phyloP scores from a whole-genome alignment of 2,797 vertebrate species.

The Urocyon cinereoargenteus region DNA sequence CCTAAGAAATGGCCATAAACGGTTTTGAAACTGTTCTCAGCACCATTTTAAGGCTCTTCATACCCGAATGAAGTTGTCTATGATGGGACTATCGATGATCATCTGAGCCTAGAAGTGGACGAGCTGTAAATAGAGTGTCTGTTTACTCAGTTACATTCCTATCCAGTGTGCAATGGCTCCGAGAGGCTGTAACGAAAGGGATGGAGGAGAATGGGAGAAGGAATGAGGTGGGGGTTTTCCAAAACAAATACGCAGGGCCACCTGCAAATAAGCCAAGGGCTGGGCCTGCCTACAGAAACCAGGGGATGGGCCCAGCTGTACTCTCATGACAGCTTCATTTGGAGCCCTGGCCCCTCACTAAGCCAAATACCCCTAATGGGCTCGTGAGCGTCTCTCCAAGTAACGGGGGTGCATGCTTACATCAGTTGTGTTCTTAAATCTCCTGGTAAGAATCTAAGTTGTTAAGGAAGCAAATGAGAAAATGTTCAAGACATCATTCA shows the following conservation, averaged over 20 bases:
- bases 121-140: conserved; percentile 46
- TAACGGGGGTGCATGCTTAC: neutral
- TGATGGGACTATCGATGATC: neutral
- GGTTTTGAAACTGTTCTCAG: neutral
- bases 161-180: conserved; percentile 87
- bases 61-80: neutral
- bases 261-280: conserved; percentile 86
- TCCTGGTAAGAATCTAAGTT: neutral
- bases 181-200: conserved; percentile 84
- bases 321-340: conserved; percentile 76
- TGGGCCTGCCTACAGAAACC: conserved; percentile 86
- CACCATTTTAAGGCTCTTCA: neutral
- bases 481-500: neutral
- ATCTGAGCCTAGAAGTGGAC: conserved; percentile 63
- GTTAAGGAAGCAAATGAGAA: neutral
- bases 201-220: conserved; percentile 90
- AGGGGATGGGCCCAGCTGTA: conserved; percentile 84
- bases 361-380: neutral
- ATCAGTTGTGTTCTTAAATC: neutral
- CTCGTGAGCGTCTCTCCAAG: neutral
- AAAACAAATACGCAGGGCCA: conserved; percentile 88
- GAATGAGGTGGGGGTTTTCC: conserved; percentile 75
- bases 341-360: neutral
- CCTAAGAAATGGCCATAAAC: neutral
- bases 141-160: conserved; percentile 69